These are phyloP conservation scores for Leptopilina myrica DNA, from an alignment of 2,888 invertebrate genomes.

Conservation along the genomic window DNA sequence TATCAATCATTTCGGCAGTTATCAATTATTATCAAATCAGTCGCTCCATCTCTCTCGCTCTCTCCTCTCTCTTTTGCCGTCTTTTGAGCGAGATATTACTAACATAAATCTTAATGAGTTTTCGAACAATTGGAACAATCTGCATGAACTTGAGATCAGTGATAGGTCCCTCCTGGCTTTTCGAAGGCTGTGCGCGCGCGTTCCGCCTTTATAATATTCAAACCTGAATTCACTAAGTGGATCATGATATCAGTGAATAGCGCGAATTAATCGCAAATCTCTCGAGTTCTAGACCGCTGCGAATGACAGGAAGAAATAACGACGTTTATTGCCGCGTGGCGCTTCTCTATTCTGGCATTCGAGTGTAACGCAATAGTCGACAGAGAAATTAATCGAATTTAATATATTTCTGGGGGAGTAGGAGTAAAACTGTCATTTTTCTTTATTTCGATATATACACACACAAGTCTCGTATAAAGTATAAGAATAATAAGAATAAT, in stretches of 20 bases:
- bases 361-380: slow-evolving; percentile 23
- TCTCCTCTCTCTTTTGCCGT: not conserved
- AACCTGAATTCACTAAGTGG: slow-evolving; percentile 12
- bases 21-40: not conserved
- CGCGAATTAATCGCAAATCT: slow-evolving; percentile 27
- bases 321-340: not conserved
- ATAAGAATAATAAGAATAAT: too few relatives aligned
- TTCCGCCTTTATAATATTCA: slow-evolving; percentile 5
- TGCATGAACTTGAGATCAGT: slow-evolving; percentile 10
- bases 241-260: slow-evolving; percentile 19
- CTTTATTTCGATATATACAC: not conserved
- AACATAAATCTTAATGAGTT: slow-evolving; percentile 15
- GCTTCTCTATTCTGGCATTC: slow-evolving; percentile 15
- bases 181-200: not conserved
- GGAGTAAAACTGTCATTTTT: not conserved
- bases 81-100: slow-evolving; percentile 9
- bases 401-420: not conserved
- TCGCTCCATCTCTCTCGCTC: not conserved
- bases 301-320: slow-evolving; percentile 27
- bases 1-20: not conserved
- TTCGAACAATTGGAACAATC: slow-evolving; percentile 20
- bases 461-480: too few relatives aligned
- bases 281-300: slow-evolving; percentile 18
- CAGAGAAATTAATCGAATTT: slow-evolving; percentile 21
- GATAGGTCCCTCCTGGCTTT: slow-evolving; percentile 10